Conservation (phyloP, 2,888 invertebrate genomes). For the Eristalis arbustorum region DNA sequence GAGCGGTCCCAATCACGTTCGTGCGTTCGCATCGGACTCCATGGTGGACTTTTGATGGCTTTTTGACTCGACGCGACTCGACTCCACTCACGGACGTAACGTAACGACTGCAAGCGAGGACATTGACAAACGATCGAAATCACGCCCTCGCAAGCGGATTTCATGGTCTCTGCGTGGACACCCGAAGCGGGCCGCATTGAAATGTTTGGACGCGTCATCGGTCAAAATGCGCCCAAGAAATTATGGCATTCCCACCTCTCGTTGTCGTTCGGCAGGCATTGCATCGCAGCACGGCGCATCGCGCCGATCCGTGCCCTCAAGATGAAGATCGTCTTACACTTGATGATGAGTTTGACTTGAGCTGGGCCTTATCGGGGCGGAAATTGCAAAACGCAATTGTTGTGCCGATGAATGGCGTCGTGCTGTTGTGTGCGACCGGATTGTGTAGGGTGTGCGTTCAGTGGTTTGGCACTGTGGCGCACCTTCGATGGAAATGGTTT, state of each 20-base stretch:
- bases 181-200: constrained; percentile 36
- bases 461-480: constrained; percentile 13
- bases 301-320: constrained; percentile 16
- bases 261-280: background rate
- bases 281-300: constrained; percentile 6
- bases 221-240: constrained; percentile 53
- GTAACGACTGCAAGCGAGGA: constrained; percentile 17
- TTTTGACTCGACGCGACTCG: constrained; percentile 9
- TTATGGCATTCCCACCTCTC: constrained; percentile 46
- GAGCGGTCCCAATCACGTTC: constrained; percentile 61
- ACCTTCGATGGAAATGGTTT: background rate
- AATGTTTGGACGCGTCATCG: constrained; percentile 69
- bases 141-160: constrained; percentile 63
- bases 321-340: constrained; percentile 69
- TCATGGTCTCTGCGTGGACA: constrained; percentile 9
- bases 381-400: constrained; percentile 64
- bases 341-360: constrained; percentile 60
- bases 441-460: constrained; percentile 14
- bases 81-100: no score
- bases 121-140: constrained; percentile 71
- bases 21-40: background rate
- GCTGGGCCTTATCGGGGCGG: constrained; percentile 43
- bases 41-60: constrained; percentile 41
- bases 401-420: constrained; percentile 23
- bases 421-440: background rate